Evolutionary conservation across 2,797 vertebrate genomes (phyloP).

Genomic region (Coregonus ussuriensis): DNA sequence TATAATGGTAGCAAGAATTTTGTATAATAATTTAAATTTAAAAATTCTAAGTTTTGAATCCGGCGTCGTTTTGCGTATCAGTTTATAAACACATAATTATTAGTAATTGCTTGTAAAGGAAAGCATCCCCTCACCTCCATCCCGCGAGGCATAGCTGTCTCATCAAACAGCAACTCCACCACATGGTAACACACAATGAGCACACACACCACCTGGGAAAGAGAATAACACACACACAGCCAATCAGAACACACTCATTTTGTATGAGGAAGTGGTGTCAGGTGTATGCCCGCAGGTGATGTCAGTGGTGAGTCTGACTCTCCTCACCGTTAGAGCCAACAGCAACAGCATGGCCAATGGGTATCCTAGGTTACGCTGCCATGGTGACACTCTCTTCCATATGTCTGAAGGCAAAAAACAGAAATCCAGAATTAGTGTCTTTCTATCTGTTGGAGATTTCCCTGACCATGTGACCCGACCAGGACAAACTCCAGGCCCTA

Average conservation of each 20-base stretch:
- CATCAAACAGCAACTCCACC: constrained; percentile 85
- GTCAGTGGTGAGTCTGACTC: neutral
- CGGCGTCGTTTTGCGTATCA: too few species aligned
- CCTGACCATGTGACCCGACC: neutral
- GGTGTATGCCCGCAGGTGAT: neutral
- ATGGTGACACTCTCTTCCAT: constrained; percentile 78
- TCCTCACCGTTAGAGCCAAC: constrained; percentile 77
- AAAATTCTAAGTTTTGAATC: too few species aligned
- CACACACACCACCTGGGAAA: constrained; percentile 79
- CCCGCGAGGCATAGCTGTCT: constrained; percentile 84
- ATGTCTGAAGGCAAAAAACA: constrained; percentile 69
- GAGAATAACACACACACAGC: constrained; percentile 1
- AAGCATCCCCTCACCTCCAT: constrained; percentile 76
- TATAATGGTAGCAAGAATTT: too few species aligned
- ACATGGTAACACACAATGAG: constrained; percentile 84
- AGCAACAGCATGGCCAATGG: constrained; percentile 85
- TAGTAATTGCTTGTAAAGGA: neutral
- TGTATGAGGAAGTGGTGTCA: neutral
- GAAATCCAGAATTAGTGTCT: neutral
- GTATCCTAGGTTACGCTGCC: constrained; percentile 87
- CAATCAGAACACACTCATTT: neutral
- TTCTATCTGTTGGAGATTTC: neutral
- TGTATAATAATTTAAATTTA: too few species aligned
- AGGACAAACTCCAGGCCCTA: neutral
- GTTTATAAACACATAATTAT: neutral